phyloP scores from a whole-genome alignment of 2,797 vertebrate genomes.

The Prunella strophiata region DNA sequence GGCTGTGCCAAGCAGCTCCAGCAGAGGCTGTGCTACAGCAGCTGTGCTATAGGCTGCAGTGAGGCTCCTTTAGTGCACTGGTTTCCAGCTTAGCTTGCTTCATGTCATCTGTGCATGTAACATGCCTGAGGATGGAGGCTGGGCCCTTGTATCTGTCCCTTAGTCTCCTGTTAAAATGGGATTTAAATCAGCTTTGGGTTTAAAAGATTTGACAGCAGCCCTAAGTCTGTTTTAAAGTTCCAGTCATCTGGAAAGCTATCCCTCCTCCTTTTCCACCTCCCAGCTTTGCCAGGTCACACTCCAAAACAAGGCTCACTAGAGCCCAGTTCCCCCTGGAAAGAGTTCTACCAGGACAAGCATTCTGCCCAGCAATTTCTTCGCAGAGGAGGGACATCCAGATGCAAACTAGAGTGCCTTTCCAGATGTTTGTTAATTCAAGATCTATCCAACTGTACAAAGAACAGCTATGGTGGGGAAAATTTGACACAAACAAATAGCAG shows the following conservation, averaged over 20 bases:
- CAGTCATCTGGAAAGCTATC: not conserved
- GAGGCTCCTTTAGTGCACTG: not conserved
- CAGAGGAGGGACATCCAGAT: not conserved
- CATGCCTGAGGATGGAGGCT: not conserved
- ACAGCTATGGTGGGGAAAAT: not conserved
- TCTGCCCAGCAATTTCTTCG: not conserved
- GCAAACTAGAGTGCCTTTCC: not conserved
- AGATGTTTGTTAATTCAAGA: not conserved
- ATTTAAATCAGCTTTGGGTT: not conserved
- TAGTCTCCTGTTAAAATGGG: not conserved
- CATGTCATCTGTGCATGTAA: not conserved
- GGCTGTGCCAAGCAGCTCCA: not conserved
- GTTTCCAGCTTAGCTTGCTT: not conserved
- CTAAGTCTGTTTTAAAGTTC: not conserved
- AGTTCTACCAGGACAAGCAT: accelerated
- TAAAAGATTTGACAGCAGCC: not conserved
- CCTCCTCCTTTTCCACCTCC: not conserved
- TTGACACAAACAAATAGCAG: not conserved
- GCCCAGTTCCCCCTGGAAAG: accelerated
- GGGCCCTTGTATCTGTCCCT: not conserved
- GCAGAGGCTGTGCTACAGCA: not conserved
- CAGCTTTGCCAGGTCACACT: not conserved
- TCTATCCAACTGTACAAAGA: not conserved
- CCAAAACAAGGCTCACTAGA: not conserved
- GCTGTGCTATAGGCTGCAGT: not conserved